Base-by-base conservation (phyloP, 2,113 vertebrate species). In the Anhinga anhinga region DNA sequence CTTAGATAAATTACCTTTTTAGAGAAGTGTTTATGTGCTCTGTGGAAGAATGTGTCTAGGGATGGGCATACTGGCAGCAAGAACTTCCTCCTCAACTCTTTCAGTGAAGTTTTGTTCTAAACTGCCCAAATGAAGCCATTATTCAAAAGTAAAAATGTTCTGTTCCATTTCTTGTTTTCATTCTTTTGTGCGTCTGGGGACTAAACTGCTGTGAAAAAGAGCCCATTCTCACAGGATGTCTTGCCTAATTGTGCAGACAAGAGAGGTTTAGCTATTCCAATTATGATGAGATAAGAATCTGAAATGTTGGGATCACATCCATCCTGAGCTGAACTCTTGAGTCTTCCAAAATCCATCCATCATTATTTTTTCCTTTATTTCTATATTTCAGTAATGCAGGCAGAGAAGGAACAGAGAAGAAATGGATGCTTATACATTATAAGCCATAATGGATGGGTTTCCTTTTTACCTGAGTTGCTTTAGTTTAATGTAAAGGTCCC, bases 151-250 rank as follows among this genome's bases (percentile, higher is more conserved):
- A 73, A 79, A 95, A 96, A 97, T 94, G 96, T 93, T 96, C 89
- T 91, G 82, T 97, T 96, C 86, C 50, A 50, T 84, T 93, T 91
- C 89, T 96, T 97, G 91, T 96, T 94, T 96, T 96, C 96, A 94
- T 97, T 96, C 94, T 92, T 97, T 81, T 36, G 32, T 83, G 82
- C 2, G 15, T 94, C 96, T 95, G 59, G 94, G 96, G 91, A 96
- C 82, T 91, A 86, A 91, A 93, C 55, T 95, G 83, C 91, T 94
- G 23, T 93, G 91, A 95, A 96, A 96, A 94, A 94, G 92, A 93
- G 71, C 91, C 93, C 95, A 97, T 97, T 97, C 97, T 97, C 97
- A 97, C 95, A 97, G 93, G 94, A 91, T 90, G 76, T 77, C 90
- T 96, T 96, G 96, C 90, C 93, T 96, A 86, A 93, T 95, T 97